A percentile compares a stretch with the other conserved stretches of the same genome.
phyloP scores from a whole-genome alignment of 2,113 vertebrate genomes.

The Cryptotis parvus region DNA sequence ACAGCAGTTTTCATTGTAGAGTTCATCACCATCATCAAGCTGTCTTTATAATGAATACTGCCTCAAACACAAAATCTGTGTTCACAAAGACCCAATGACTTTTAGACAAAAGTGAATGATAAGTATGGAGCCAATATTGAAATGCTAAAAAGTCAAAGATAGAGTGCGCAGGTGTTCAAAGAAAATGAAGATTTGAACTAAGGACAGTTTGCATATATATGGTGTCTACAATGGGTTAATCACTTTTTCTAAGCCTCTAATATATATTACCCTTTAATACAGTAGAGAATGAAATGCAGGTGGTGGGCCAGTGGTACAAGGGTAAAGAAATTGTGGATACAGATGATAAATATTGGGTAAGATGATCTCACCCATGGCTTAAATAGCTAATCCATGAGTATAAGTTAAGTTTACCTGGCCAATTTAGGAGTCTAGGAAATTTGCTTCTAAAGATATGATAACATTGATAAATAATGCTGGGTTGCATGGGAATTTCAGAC shows the following conservation, averaged over 20 bases:
- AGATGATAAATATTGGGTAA: background rate
- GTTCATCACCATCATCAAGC: background rate
- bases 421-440: background rate
- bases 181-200: constrained; percentile 13
- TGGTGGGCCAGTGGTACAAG: background rate
- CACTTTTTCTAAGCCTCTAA: background rate
- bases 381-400: background rate
- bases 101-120: background rate
- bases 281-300: background rate
- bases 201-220: background rate
- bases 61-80: background rate
- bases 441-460: background rate
- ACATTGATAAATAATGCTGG: background rate
- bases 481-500: background rate
- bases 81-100: background rate
- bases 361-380: background rate
- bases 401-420: background rate
- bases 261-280: background rate
- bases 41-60: background rate
- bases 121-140: background rate
- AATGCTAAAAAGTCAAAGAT: background rate
- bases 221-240: background rate
- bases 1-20: background rate
- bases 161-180: background rate
- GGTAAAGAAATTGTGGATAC: background rate